phyloP scores from a whole-genome alignment of 2,888 invertebrate genomes.

The Chrysolina americana region DNA sequence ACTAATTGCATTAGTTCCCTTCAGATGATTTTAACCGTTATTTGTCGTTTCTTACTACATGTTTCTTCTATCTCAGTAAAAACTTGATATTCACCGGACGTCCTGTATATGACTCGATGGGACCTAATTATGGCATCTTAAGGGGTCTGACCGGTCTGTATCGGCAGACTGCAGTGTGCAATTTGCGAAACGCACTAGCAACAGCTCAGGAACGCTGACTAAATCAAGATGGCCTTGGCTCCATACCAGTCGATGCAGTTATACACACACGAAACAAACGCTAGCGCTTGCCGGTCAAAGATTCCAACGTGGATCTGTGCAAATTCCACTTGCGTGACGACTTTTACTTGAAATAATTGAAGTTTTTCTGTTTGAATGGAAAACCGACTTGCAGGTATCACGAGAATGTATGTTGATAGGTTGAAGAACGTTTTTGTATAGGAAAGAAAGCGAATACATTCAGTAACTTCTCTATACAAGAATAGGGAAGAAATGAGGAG shows the following conservation, averaged over 20 bases:
- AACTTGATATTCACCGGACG: not conserved
- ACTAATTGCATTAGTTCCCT: too few relatives aligned
- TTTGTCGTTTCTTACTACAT: too few relatives aligned
- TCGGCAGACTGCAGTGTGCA: constrained; percentile 38
- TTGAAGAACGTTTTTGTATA: constrained; percentile 11
- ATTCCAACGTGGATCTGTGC: constrained; percentile 34
- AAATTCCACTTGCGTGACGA: constrained; percentile 44
- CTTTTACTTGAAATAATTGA: constrained; percentile 44
- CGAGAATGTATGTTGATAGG: constrained; percentile 36
- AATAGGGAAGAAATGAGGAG: too few relatives aligned
- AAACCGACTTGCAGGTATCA: constrained; percentile 6
- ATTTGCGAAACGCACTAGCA: constrained; percentile 40
- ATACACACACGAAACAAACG: constrained; percentile 42
- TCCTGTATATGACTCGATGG: constrained; percentile 11
- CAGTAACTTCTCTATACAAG: too few relatives aligned
- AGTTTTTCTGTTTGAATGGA: constrained; percentile 35
- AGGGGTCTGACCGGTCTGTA: constrained; percentile 30
- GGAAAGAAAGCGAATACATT: constrained; percentile 5
- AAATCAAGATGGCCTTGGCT: constrained; percentile 64
- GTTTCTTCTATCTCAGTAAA: not conserved
- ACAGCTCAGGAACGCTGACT: constrained; percentile 42
- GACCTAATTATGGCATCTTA: constrained; percentile 32
- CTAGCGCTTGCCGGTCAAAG: constrained; percentile 31
- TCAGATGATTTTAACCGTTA: too few relatives aligned
- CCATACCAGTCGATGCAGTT: constrained; percentile 60